phyloP scores from a whole-genome alignment of 2,113 vertebrate genomes.

The Glareola pratincola region DNA sequence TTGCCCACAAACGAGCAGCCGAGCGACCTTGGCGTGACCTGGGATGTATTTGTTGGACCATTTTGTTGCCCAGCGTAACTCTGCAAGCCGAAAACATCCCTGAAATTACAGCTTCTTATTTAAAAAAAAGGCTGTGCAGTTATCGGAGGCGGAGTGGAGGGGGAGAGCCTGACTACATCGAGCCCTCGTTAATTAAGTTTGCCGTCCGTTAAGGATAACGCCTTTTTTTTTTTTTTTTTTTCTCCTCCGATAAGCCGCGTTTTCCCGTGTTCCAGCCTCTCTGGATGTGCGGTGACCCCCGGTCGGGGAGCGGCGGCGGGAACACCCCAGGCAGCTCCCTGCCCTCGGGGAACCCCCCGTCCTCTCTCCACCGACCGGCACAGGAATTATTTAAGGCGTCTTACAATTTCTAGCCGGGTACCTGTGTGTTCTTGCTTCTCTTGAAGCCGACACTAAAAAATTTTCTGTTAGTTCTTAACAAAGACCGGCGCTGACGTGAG shows the following conservation, averaged over 20 bases:
- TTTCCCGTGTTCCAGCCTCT: neutral
- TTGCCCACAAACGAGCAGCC: neutral
- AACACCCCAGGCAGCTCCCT: neutral
- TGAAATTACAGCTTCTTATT: neutral
- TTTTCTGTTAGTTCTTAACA: neutral
- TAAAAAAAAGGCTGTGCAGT: neutral
- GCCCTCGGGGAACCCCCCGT: rapidly evolving
- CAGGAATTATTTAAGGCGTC: neutral
- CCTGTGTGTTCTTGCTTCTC: neutral
- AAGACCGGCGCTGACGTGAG: rapidly evolving
- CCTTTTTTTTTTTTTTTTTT: neutral
- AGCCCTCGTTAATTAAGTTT: neutral
- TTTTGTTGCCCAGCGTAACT: neutral
- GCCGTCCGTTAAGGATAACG: neutral
- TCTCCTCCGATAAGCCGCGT: rapidly evolving
- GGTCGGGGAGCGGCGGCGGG: neutral
- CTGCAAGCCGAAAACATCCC: neutral
- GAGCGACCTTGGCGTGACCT: rapidly evolving
- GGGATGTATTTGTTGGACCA: too few relatives aligned
- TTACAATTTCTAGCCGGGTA: neutral
- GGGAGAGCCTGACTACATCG: too few relatives aligned
- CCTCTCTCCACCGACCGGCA: too few relatives aligned
- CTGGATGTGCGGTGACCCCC: neutral
- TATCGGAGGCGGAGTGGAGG: rapidly evolving
- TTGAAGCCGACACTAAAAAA: neutral